These are phyloP conservation scores for Tympanuchus pallidicinctus DNA, from an alignment of 2,113 vertebrate species.

Conservation along the genomic window DNA sequence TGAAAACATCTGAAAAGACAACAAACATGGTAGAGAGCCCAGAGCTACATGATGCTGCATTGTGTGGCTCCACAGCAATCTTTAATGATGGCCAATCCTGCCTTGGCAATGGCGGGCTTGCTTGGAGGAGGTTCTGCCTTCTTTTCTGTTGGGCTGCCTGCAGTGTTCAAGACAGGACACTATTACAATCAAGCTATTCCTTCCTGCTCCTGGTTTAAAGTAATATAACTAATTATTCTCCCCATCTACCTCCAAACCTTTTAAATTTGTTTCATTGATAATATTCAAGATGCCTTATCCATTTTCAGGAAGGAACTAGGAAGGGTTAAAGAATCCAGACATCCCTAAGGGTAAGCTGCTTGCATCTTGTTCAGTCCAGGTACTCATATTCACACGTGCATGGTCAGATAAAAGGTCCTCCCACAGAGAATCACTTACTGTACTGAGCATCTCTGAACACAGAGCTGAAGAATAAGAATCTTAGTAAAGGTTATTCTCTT, in stretches of 20 bases:
- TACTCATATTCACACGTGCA: background rate
- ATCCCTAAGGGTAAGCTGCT: background rate
- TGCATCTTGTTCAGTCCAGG: background rate
- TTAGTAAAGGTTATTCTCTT: background rate
- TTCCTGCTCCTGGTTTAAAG: background rate
- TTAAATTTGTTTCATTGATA: background rate
- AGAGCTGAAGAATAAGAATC: background rate
- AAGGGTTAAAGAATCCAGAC: background rate
- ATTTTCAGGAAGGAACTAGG: background rate
- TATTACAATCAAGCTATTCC: background rate
- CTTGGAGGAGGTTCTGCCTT: conserved; percentile 89
- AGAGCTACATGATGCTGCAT: conserved; percentile 91
- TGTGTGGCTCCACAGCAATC: conserved; percentile 96
- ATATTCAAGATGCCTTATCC: background rate
- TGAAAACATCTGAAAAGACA: background rate
- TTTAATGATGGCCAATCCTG: conserved; percentile 92
- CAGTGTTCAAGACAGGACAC: conserved; percentile 6
- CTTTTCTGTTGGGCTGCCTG: conserved; percentile 89
- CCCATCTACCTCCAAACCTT: background rate
- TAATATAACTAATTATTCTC: background rate
- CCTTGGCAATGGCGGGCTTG: conserved; percentile 92
- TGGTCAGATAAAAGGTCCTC: background rate
- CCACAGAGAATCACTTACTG: background rate
- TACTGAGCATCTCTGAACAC: background rate
- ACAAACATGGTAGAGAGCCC: background rate